Percentiles rank a stretch among this genome's conserved stretches.
Evolutionary conservation across 2,888 invertebrate genomes (phyloP).

Genomic region (Poecilus cupreus): DNA sequence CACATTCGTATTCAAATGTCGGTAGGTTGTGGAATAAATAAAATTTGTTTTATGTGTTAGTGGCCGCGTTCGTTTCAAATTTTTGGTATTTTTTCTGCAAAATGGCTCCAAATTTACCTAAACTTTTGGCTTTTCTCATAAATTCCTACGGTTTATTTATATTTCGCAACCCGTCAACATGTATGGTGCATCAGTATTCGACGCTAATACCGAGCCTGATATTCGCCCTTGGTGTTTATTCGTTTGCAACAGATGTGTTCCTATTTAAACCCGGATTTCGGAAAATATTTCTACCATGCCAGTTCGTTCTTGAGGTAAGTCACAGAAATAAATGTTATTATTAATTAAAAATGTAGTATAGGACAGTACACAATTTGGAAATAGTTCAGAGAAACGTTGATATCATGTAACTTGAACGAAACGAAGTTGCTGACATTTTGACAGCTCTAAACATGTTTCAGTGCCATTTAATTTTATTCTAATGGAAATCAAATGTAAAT

Average conservation of each 20-base stretch:
- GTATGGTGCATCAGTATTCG: not conserved
- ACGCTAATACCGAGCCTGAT: constrained; percentile 7
- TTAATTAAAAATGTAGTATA: not conserved
- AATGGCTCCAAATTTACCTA: constrained; percentile 45
- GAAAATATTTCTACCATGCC: not conserved
- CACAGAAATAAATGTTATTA: not conserved
- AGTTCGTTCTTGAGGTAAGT: constrained; percentile 49
- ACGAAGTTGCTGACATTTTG: not conserved
- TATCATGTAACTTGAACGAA: not conserved
- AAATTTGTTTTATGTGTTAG: constrained; percentile 10
- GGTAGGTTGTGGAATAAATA: not conserved
- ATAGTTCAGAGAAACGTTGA: no score
- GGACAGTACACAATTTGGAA: not conserved
- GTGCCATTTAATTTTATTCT: no score
- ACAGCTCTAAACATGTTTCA: not conserved
- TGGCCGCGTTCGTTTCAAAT: not conserved
- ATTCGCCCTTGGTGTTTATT: constrained; percentile 25
- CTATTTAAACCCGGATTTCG: constrained; percentile 13
- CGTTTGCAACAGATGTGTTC: constrained; percentile 9
- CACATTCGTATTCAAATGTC: no score
- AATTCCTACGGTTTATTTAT: constrained; percentile 38
- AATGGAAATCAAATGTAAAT: not conserved
- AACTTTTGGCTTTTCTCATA: constrained; percentile 34
- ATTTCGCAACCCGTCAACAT: constrained; percentile 20
- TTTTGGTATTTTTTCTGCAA: constrained; percentile 1